Evolutionary conservation across 2,888 invertebrate genomes (phyloP).

Genomic region (Schizotus pectinicornis): DNA sequence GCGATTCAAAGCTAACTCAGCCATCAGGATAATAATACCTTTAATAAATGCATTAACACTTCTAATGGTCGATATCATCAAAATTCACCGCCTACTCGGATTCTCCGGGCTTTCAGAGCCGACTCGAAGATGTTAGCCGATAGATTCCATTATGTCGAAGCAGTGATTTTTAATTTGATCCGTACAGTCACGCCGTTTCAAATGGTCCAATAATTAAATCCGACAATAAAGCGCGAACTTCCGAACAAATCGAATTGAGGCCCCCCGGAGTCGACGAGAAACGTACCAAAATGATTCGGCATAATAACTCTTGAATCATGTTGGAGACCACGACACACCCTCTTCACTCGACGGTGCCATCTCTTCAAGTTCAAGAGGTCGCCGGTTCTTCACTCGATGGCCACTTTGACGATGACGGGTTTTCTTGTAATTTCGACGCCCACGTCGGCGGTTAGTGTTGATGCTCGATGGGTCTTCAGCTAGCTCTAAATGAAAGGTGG

Average conservation of each 20-base stretch:
- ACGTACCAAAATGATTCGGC: too few relatives aligned
- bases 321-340: background rate
- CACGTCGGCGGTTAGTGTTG: background rate
- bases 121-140: background rate
- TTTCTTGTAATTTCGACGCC: slow-evolving; percentile 21
- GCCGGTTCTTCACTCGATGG: background rate
- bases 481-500: too few relatives aligned
- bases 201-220: too few relatives aligned
- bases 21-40: slow-evolving; percentile 6
- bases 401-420: slow-evolving; percentile 14
- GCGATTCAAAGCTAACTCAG: too few relatives aligned
- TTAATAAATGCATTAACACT: slow-evolving; percentile 18
- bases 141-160: too few relatives aligned
- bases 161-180: too few relatives aligned
- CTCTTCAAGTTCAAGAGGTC: slow-evolving; percentile 16
- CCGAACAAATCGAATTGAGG: too few relatives aligned
- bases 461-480: too few relatives aligned
- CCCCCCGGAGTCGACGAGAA: too few relatives aligned
- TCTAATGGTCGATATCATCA: background rate
- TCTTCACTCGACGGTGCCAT: slow-evolving; percentile 7
- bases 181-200: too few relatives aligned
- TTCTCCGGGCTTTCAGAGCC: slow-evolving; percentile 12
- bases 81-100: slow-evolving; percentile 3
- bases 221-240: too few relatives aligned
- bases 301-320: too few relatives aligned